These are phyloP conservation scores for Scrobipalpa atriplicella DNA, from an alignment of 2,888 invertebrate species.

Conservation along the genomic window DNA sequence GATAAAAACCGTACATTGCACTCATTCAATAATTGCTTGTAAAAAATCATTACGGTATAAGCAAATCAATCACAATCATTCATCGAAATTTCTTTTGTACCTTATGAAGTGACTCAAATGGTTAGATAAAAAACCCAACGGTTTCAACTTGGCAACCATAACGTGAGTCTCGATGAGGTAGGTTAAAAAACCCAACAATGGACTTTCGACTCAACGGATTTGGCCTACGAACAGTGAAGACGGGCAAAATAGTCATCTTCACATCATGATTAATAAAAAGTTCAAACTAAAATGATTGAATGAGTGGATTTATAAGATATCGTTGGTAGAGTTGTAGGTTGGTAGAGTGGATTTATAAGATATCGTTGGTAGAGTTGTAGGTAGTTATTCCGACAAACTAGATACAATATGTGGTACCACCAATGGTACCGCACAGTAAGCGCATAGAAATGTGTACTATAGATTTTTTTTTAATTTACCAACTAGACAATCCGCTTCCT, in stretches of 20 bases:
- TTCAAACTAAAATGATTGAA: background rate
- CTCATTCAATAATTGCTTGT: background rate
- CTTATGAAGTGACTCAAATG: slow-evolving; percentile 2
- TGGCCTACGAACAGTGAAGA: background rate
- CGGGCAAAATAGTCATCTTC: no score
- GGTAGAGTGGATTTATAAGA: no score
- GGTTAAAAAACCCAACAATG: background rate
- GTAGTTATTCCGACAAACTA: background rate
- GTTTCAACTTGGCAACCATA: background rate
- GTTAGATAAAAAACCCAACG: slow-evolving; percentile 8
- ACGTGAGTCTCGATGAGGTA: background rate
- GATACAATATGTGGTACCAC: background rate
- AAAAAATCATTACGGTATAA: slow-evolving; percentile 3
- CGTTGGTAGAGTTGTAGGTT: no score
- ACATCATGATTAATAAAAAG: background rate
- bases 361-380: no score
- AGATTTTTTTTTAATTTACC: no score
- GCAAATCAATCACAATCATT: background rate
- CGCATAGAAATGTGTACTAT: no score
- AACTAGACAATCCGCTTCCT: no score
- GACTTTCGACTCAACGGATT: background rate
- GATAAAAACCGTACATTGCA: background rate
- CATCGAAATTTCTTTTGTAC: background rate
- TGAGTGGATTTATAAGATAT: background rate
- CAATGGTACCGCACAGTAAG: no score